Evolutionary conservation across 2,888 invertebrate genomes (phyloP).

Genomic region (Panopea generosa): DNA sequence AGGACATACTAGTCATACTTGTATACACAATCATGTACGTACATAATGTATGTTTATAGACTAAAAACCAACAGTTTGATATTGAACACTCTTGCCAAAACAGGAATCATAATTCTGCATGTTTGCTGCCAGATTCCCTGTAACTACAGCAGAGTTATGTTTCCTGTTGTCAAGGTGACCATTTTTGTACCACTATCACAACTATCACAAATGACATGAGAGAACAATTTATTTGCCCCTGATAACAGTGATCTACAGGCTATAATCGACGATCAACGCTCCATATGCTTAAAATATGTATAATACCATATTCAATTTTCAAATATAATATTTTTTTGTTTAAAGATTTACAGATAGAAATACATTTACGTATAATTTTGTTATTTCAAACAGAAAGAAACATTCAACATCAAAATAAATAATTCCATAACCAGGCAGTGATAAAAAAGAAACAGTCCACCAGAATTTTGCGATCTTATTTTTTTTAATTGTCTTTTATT

Average conservation of each 20-base stretch:
- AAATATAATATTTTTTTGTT: too few species aligned
- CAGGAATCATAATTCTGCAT: conserved; percentile 29
- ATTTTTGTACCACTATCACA: conserved; percentile 37
- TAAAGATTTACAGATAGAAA: too few species aligned
- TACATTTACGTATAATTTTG: too few species aligned
- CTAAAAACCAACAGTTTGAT: conserved; percentile 49
- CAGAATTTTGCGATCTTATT: too few species aligned
- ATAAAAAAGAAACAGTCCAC: too few species aligned
- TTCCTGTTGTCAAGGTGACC: not conserved
- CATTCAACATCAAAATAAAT: too few species aligned
- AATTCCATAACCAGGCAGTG: too few species aligned
- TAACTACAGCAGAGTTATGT: too few species aligned
- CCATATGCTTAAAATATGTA: conserved; percentile 27
- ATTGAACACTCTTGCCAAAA: conserved; percentile 13
- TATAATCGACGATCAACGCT: conserved; percentile 29
- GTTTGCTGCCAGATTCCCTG: too few species aligned
- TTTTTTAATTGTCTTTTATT: too few species aligned
- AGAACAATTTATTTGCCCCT: conserved; percentile 43
- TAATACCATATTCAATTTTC: too few species aligned
- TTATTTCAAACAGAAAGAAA: too few species aligned
- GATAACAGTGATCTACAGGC: conserved; percentile 39
- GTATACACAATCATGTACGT: conserved; percentile 42
- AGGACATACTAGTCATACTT: conserved; percentile 41
- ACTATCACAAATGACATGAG: conserved; percentile 59
- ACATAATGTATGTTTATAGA: conserved; percentile 33